Evolutionary conservation across 2,113 vertebrate genomes (phyloP), one percentile per base, ranked within the genome.

Genomic region (Helogale parvula): DNA sequence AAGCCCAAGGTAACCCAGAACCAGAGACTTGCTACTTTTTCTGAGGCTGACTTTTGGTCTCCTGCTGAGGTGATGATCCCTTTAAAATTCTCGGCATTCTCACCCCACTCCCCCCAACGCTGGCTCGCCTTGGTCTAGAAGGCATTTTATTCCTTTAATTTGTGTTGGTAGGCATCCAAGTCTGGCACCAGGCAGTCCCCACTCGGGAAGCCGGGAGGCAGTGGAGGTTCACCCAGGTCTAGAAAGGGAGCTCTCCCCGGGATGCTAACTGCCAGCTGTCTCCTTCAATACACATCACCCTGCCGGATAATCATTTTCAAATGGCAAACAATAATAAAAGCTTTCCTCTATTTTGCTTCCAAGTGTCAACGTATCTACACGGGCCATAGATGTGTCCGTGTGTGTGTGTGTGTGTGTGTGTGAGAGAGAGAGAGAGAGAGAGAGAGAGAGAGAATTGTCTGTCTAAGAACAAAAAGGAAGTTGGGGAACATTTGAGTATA

Each of bases 271-370:
- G 41, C 11, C 54, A n/a, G 29, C 68, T 93, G 87, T 85, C 76
- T 94, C 92, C 92, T 97, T 87, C 29, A 83, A 68, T 45, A 0
- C 72, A 45, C 1, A 3, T 97, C 91, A 63, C 52, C 77, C 25
- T 27, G 47, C 60, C 1, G 4, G 85, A 72, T 97, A 94, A 97
- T 97, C 84, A 93, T 95, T 98, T 96, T 93, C 83, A 95, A 96
- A 95, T 68, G 96, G 79, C 96, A 97, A 94, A 77, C 72, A 60
- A 92, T 96, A 94, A 97, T 96, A 96, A 96, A 91, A 97, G 50
- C 17, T 98, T 96, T 96, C 93, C 87, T 97, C 83, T 92, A 33
- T 71, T 86, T 97, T 90, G 71, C 86, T 95, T 97, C 95, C 94
- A 92, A 97, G 94, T 65, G 82, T 31, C 96, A 92, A 52, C 4